Evolutionary conservation across 2,797 vertebrate species (phyloP), one percentile per base, ranked within the genome.

Genomic region (Mallotus villosus): DNA sequence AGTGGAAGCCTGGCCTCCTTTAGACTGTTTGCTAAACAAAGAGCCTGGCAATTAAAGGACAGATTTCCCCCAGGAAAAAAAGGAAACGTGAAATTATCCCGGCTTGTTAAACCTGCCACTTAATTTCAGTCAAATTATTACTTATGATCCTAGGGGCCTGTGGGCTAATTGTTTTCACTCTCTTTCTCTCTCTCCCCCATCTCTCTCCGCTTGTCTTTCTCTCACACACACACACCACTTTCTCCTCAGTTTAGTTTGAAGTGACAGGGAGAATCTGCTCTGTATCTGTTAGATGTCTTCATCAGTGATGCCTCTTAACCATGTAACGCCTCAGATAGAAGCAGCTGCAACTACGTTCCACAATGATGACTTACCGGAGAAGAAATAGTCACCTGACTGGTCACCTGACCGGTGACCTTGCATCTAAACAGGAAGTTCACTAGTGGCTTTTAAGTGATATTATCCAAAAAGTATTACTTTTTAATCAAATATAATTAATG

Each of bases 111-210:
- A 91, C 86, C 90, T 92, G 90, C 88, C 85, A 92, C 86, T 92
- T 91, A 87, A 93, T 91, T 92, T 91, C 85, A 88, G 84, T 91
- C 86, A 90, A 90, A 93, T 92, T 90, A 92, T 93, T 91, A 87
- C 85, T 90, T 89, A 88, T 92, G 89, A 92, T 92, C 91, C 85
- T 81, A 57, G 79, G 86, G 89, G 92, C 86, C 91, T 80, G 72
- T 25, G 72, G 81, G 89, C 85, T 91, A 92, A 92, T 92, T 91
- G 90, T 92, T 90, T 91, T 85, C 51, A 17, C 12, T 58, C 65
- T 70, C 21, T 64, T 24, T 60, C 51, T 59, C 16, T 32, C 29
- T 32, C 29, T 32, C 29, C 29, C 29, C 29, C 29, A 32, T 32
- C 3, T 32, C 29, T 32, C 29, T 29, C 2, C 29, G 29, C 29